Conservation (phyloP, 1,140 invertebrate species). For the Stratiolaelaps scimitus region DNA sequence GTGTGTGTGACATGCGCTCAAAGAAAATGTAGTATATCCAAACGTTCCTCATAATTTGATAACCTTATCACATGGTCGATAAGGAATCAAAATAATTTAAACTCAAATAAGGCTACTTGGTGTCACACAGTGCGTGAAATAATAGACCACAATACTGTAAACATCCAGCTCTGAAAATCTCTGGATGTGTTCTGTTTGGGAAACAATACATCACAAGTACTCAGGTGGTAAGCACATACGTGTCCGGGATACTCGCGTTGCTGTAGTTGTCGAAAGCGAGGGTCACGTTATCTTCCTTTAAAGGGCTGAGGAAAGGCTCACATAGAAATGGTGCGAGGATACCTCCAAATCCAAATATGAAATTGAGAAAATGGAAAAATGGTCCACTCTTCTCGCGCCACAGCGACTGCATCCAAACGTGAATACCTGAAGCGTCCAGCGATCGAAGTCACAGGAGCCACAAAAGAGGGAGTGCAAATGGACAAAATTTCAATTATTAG, state of each 20-base stretch:
- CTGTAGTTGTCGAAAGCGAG: background rate
- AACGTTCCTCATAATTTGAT: too few relatives aligned
- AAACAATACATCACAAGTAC: background rate
- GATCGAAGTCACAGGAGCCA: too few relatives aligned
- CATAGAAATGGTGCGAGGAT: background rate
- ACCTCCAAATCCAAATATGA: background rate
- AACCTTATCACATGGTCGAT: too few relatives aligned
- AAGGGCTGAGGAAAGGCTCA: background rate
- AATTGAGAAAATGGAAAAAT: constrained; percentile 17
- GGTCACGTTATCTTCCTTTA: background rate
- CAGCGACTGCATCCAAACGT: background rate
- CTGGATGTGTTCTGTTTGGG: background rate
- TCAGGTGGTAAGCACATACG: background rate
- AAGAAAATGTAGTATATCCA: too few relatives aligned
- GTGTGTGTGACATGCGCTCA: too few relatives aligned
- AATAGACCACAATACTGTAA: background rate
- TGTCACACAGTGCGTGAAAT: too few relatives aligned
- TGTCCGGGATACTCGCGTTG: background rate
- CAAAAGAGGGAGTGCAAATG: too few relatives aligned
- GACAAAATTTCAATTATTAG: too few relatives aligned
- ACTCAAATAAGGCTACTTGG: too few relatives aligned
- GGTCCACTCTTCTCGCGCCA: background rate
- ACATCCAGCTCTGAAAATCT: background rate
- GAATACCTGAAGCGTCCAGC: constrained; percentile 1
- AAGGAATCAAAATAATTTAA: too few relatives aligned